Conservation (phyloP, 1,140 invertebrate genomes). For the Sycophaga agraensis region DNA sequence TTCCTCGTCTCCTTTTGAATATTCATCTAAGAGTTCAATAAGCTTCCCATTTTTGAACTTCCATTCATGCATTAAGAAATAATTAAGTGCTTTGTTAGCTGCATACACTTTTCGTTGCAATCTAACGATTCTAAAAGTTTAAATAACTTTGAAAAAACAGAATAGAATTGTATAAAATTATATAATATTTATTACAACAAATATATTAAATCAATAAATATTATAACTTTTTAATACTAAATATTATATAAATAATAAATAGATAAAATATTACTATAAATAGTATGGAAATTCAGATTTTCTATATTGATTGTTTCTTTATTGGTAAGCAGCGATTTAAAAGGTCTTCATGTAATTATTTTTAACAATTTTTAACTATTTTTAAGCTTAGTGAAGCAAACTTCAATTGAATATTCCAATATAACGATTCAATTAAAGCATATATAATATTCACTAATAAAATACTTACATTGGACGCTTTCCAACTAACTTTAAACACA, state of each 20-base stretch:
- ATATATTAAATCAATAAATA: no score
- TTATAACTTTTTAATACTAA: no score
- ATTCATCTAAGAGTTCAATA: constrained; percentile 60
- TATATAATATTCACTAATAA: neutral
- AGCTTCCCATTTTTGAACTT: constrained; percentile 76
- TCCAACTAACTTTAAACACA: constrained; percentile 62
- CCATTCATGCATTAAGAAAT: constrained; percentile 83
- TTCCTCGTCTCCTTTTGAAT: constrained; percentile 66
- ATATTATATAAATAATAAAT: no score
- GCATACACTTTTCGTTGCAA: constrained; percentile 79
- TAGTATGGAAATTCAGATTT: no score
- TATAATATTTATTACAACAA: no score
- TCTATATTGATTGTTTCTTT: no score
- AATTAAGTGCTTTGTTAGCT: constrained; percentile 73
- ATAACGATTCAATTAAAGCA: neutral
- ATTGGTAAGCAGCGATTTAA: no score
- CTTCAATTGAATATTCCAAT: no score
- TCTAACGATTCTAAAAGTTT: constrained; percentile 68
- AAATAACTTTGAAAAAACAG: neutral
- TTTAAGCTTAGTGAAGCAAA: no score
- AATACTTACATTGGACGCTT: constrained; percentile 69
- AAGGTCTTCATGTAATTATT: no score
- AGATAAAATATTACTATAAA: no score
- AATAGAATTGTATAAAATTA: constrained; percentile 1
- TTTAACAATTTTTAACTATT: no score